These are phyloP conservation scores for Meloe dianella DNA, from an alignment of 2,888 invertebrate species.

Conservation along the genomic window DNA sequence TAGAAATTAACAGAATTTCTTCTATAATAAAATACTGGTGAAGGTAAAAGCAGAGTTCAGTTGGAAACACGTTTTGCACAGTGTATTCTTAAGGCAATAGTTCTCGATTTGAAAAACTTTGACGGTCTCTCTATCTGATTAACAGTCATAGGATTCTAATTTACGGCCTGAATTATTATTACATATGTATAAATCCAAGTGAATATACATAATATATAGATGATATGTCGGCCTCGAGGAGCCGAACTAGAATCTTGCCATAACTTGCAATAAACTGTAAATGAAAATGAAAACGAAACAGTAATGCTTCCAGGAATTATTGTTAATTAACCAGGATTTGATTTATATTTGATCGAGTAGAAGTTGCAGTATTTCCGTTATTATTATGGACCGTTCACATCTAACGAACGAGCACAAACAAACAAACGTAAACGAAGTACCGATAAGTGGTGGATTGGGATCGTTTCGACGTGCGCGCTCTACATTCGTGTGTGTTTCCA, in stretches of 20 bases:
- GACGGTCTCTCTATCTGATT: conserved; percentile 40
- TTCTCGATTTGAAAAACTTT: conserved; percentile 43
- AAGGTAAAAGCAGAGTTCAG: conserved; percentile 34
- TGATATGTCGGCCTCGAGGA: conserved; percentile 29
- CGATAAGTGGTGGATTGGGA: too few relatives aligned
- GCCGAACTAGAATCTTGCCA: neutral
- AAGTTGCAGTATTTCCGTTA: too few relatives aligned
- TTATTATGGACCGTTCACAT: too few relatives aligned
- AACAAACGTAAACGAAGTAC: too few relatives aligned
- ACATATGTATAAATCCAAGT: conserved; percentile 42
- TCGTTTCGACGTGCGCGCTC: too few relatives aligned
- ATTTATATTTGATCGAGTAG: too few relatives aligned
- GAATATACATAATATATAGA: conserved; percentile 23
- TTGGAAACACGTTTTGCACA: conserved; percentile 50
- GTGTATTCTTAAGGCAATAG: conserved; percentile 44
- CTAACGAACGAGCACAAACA: too few relatives aligned
- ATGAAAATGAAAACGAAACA: neutral
- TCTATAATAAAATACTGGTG: conserved; percentile 53
- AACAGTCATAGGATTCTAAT: conserved; percentile 38
- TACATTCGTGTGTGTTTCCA: too few relatives aligned
- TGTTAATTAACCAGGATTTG: too few relatives aligned
- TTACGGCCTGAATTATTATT: conserved; percentile 45
- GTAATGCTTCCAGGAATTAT: too few relatives aligned
- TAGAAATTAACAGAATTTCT: conserved; percentile 49
- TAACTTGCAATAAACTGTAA: neutral